phyloP scores from a whole-genome alignment of 2,888 invertebrate species.

The Zygogramma bicolorata region DNA sequence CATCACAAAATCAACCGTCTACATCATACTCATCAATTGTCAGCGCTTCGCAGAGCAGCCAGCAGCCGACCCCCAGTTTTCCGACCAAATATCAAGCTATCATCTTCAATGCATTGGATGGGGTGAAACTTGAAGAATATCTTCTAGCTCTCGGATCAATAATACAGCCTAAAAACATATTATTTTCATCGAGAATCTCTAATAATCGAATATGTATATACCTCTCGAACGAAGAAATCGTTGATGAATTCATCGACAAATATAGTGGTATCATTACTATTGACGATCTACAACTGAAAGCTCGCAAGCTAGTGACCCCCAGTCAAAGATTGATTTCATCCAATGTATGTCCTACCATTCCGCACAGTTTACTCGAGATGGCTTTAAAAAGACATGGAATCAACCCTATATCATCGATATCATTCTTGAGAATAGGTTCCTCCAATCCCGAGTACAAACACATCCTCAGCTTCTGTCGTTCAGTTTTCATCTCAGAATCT shows the following conservation, averaged over 20 bases:
- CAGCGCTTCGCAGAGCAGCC: no score
- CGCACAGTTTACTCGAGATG: slow-evolving; percentile 37
- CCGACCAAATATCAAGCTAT: background rate
- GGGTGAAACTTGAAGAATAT: slow-evolving; percentile 1
- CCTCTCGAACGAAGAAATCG: slow-evolving; percentile 33
- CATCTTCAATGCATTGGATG: background rate
- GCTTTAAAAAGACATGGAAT: slow-evolving; percentile 24
- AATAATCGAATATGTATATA: slow-evolving; percentile 44
- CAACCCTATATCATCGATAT: background rate
- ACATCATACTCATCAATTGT: no score
- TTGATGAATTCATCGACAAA: slow-evolving; percentile 38
- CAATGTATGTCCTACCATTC: slow-evolving; percentile 39
- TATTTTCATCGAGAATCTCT: background rate
- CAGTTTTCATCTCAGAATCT: slow-evolving; percentile 42
- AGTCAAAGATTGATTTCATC: slow-evolving; percentile 45
- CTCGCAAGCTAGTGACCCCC: slow-evolving; percentile 43
- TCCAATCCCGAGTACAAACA: background rate
- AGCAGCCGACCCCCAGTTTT: no score
- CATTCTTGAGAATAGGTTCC: background rate
- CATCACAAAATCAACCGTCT: no score
- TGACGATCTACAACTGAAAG: slow-evolving; percentile 23
- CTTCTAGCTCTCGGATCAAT: slow-evolving; percentile 23
- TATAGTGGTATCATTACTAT: slow-evolving; percentile 32
- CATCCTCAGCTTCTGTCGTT: slow-evolving; percentile 42
- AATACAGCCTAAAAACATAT: slow-evolving; percentile 31